Conservation (phyloP, 2,113 vertebrate species). For the Pitta sordida region DNA sequence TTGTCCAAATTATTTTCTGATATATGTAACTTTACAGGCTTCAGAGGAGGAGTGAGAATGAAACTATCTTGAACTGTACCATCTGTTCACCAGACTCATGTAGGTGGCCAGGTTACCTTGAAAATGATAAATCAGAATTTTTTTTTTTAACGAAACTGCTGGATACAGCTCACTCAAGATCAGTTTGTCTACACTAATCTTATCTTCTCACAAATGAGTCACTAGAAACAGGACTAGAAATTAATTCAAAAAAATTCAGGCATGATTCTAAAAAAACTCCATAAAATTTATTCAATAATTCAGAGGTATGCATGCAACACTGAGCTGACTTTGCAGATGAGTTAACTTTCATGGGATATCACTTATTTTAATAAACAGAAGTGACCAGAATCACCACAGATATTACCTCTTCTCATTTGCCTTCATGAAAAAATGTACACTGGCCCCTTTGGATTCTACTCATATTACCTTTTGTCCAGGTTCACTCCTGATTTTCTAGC, state of each 20-base stretch:
- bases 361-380: background rate
- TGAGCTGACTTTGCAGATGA: background rate
- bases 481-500: background rate
- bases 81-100: background rate
- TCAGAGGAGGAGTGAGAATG: background rate
- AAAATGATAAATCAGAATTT: background rate
- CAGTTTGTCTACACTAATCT: background rate
- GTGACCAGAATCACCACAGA: background rate
- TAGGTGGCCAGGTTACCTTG: conserved; percentile 18
- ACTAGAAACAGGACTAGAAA: background rate
- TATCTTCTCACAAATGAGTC: background rate
- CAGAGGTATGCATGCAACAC: background rate
- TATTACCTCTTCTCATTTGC: background rate
- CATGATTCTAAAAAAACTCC: background rate
- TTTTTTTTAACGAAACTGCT: background rate
- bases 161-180: background rate
- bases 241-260: background rate
- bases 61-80: background rate
- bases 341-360: background rate
- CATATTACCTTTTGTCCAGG: background rate
- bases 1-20: conserved; percentile 35
- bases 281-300: background rate
- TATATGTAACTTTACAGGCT: conserved; percentile 9
- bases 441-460: background rate
- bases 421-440: background rate